These are phyloP conservation scores for Bryconaethiops microstoma DNA, from an alignment of 2,797 vertebrate genomes.

Conservation along the genomic window DNA sequence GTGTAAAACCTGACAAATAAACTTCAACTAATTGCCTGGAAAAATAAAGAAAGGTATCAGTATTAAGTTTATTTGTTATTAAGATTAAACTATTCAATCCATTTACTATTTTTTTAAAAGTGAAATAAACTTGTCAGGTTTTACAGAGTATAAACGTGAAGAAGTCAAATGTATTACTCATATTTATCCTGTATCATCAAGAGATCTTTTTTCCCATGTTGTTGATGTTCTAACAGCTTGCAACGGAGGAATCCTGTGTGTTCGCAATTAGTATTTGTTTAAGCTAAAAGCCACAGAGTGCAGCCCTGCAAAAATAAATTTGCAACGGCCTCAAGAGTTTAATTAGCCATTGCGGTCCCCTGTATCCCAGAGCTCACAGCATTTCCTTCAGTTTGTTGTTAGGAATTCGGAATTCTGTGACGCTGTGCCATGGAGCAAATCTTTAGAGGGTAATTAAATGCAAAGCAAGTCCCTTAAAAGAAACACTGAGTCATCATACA, in stretches of 20 bases:
- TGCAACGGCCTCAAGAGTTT: slow-evolving; percentile 43
- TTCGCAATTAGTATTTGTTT: background rate
- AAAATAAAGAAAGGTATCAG: no score
- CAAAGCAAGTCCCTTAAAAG: slow-evolving; percentile 21
- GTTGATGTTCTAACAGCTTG: background rate
- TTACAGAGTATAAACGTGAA: background rate
- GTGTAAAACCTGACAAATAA: no score
- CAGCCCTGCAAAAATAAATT: slow-evolving; percentile 27
- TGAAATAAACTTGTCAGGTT: no score
- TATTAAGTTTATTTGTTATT: no score
- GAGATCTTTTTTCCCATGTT: background rate
- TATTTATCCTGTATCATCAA: background rate
- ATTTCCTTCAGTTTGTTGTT: slow-evolving; percentile 11
- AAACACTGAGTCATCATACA: slow-evolving; percentile 43
- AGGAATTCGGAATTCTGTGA: slow-evolving; percentile 51
- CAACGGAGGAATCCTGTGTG: background rate
- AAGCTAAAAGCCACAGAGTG: slow-evolving; percentile 13
- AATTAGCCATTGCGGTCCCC: slow-evolving; percentile 44
- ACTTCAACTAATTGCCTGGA: no score
- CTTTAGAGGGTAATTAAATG: slow-evolving; percentile 58
- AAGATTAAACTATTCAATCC: no score
- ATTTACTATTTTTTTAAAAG: no score
- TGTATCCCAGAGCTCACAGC: slow-evolving; percentile 1
- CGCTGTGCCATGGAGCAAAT: slow-evolving; percentile 37
- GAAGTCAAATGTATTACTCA: no score